These are phyloP conservation scores for Drosophila dunni DNA, from an alignment of 1,140 invertebrate genomes.

Conservation along the genomic window DNA sequence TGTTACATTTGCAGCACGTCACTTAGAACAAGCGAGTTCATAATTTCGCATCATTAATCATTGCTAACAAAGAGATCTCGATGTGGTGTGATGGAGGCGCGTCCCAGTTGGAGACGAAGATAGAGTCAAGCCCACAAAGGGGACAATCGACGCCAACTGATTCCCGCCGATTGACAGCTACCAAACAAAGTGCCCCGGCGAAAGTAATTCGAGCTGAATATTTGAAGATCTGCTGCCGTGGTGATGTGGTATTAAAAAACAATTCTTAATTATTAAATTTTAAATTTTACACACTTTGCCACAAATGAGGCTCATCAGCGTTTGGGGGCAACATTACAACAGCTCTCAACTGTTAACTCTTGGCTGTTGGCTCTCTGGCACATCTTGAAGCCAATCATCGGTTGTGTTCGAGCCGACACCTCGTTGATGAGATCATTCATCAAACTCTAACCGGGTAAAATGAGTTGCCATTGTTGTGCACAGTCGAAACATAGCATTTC, in stretches of 20 bases:
- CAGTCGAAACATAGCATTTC: slow-evolving; percentile 19
- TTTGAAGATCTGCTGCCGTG: slow-evolving; percentile 57
- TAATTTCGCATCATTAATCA: slow-evolving; percentile 84
- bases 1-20: slow-evolving; percentile 36
- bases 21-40: slow-evolving; percentile 83
- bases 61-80: slow-evolving; percentile 67
- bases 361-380: background rate
- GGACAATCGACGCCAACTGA: slow-evolving; percentile 39
- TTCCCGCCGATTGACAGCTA: slow-evolving; percentile 57
- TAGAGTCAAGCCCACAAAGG: background rate
- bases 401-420: slow-evolving; percentile 69
- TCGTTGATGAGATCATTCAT: slow-evolving; percentile 84
- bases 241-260: slow-evolving; percentile 76
- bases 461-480: slow-evolving; percentile 79
- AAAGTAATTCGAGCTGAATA: slow-evolving; percentile 68
- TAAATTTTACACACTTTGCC: slow-evolving; percentile 77
- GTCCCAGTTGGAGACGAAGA: background rate
- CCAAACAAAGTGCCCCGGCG: slow-evolving; percentile 59
- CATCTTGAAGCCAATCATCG: slow-evolving; percentile 62
- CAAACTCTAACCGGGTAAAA: slow-evolving; percentile 75
- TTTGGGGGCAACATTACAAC: slow-evolving; percentile 17
- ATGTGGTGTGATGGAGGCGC: slow-evolving; percentile 16
- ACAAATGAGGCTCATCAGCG: slow-evolving; percentile 61
- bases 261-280: slow-evolving; percentile 83
- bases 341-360: background rate